Percentiles rank a stretch among this genome's conserved stretches.
Evolutionary conservation across 2,113 vertebrate species (phyloP).

Genomic region (Corythoichthys intestinalis): DNA sequence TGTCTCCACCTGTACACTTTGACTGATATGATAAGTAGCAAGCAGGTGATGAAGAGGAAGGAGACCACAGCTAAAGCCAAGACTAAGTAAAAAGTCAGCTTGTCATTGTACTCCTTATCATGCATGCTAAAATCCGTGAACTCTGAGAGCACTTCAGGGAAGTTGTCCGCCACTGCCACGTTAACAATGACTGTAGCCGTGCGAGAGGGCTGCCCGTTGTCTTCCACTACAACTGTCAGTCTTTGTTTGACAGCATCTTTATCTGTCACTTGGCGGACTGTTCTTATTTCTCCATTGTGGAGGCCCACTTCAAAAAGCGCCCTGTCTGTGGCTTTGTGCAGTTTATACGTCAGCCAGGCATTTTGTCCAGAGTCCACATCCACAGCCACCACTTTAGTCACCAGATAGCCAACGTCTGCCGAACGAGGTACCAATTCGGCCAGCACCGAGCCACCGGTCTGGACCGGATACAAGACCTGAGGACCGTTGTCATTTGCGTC

Average conservation of each 20-base stretch:
- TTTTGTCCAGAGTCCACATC: too few relatives aligned
- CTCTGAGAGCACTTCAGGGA: slow-evolving; percentile 65
- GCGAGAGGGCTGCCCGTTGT: slow-evolving; percentile 50
- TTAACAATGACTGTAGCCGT: slow-evolving; percentile 45
- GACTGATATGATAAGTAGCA: slow-evolving; percentile 57
- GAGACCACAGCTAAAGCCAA: slow-evolving; percentile 42
- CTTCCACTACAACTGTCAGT: slow-evolving; percentile 49
- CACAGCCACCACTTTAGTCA: too few relatives aligned
- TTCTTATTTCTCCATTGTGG: slow-evolving; percentile 63
- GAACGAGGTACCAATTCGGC: too few relatives aligned
- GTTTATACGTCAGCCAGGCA: too few relatives aligned
- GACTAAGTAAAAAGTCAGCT: slow-evolving; percentile 26
- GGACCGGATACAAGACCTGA: too few relatives aligned
- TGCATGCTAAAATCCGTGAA: slow-evolving; percentile 35
- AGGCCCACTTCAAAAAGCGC: too few relatives aligned
- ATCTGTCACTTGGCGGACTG: slow-evolving; percentile 21
- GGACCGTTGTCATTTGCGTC: slow-evolving; percentile 17
- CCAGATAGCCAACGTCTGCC: too few relatives aligned
- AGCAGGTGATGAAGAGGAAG: slow-evolving; percentile 63
- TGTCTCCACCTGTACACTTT: slow-evolving; percentile 16
- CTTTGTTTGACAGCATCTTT: slow-evolving; percentile 47
- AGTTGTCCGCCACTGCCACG: slow-evolving; percentile 54
- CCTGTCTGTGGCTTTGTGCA: too few relatives aligned
- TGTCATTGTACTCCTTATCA: slow-evolving; percentile 13
- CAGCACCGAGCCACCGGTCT: too few relatives aligned